Percentiles rank a stretch among this genome's conserved stretches.
These are phyloP conservation scores for Amblyopsis rosae DNA, from an alignment of 2,113 vertebrate genomes.

Conservation along the genomic window DNA sequence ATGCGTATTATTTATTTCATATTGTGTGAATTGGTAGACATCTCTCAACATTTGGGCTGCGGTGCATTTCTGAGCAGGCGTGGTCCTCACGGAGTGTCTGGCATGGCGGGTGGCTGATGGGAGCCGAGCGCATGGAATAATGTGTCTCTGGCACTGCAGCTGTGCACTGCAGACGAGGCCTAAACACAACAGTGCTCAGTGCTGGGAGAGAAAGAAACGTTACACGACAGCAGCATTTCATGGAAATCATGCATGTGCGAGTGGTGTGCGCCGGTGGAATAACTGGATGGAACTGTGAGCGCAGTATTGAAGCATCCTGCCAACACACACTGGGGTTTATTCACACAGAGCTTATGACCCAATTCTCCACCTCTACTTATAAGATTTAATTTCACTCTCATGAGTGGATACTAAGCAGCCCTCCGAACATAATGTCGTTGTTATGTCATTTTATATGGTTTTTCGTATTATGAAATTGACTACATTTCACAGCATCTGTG, in stretches of 20 bases:
- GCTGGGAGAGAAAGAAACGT: slow-evolving; percentile 9
- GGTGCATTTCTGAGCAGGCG: slow-evolving; percentile 27
- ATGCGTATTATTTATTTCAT: not conserved
- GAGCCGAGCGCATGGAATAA: slow-evolving; percentile 41
- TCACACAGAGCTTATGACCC: slow-evolving; percentile 8
- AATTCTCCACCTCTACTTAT: slow-evolving; percentile 17
- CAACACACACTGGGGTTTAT: slow-evolving; percentile 33
- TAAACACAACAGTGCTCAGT: slow-evolving; percentile 16
- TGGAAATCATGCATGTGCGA: slow-evolving; percentile 19
- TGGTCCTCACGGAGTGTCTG: slow-evolving; percentile 32
- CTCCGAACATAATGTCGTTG: slow-evolving; percentile 4
- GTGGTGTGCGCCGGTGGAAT: slow-evolving; percentile 5
- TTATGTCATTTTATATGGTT: slow-evolving; percentile 14
- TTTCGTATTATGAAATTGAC: not conserved
- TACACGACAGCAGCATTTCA: slow-evolving; percentile 28
- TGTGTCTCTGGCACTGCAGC: slow-evolving; percentile 44
- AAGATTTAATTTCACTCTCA: slow-evolving; percentile 28
- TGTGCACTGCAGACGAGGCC: slow-evolving; percentile 52
- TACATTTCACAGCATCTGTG: slow-evolving; percentile 30
- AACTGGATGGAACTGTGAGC: not conserved
- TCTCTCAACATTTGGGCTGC: too few species aligned
- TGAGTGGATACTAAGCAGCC: not conserved
- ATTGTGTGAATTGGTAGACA: not conserved
- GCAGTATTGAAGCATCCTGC: not conserved
- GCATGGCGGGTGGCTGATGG: slow-evolving; percentile 58